Evolutionary conservation across 2,888 invertebrate species (phyloP).

Genomic region (Acanthosepion lycidas): DNA sequence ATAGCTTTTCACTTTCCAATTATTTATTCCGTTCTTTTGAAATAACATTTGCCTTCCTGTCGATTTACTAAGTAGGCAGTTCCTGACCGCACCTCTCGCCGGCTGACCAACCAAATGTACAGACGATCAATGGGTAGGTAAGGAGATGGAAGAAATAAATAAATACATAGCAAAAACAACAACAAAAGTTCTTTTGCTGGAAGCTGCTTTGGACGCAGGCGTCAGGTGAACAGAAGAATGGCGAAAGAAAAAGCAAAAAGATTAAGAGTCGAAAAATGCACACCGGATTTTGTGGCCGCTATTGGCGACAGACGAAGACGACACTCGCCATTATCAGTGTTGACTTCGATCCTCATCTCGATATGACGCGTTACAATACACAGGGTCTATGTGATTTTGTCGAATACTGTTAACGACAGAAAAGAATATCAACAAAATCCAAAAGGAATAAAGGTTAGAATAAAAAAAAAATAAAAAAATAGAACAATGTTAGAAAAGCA

Average conservation of each 20-base stretch:
- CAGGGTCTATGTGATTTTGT: not conserved
- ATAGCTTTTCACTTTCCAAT: not conserved
- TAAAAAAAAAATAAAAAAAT: not conserved
- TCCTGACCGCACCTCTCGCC: not conserved
- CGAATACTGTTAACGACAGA: not conserved
- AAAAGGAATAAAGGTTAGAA: not conserved
- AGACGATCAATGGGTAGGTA: not conserved
- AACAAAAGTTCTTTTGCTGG: not conserved
- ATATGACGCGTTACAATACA: not conserved
- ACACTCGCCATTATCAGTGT: not conserved
- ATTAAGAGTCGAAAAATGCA: not conserved
- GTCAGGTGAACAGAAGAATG: not conserved
- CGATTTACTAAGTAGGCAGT: not conserved
- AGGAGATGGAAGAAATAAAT: not conserved
- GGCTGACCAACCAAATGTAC: not conserved
- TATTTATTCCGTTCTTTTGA: not conserved
- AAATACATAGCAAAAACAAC: not conserved
- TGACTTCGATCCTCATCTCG: not conserved
- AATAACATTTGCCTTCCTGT: conserved; percentile 18
- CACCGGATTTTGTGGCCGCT: not conserved
- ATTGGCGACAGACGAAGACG: not conserved
- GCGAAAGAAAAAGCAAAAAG: not conserved
- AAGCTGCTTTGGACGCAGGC: not conserved
- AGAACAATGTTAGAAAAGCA: not conserved
- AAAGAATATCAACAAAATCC: not conserved